Evolutionary conservation across 2,113 vertebrate species (phyloP).

Genomic region (Jaculus jaculus): DNA sequence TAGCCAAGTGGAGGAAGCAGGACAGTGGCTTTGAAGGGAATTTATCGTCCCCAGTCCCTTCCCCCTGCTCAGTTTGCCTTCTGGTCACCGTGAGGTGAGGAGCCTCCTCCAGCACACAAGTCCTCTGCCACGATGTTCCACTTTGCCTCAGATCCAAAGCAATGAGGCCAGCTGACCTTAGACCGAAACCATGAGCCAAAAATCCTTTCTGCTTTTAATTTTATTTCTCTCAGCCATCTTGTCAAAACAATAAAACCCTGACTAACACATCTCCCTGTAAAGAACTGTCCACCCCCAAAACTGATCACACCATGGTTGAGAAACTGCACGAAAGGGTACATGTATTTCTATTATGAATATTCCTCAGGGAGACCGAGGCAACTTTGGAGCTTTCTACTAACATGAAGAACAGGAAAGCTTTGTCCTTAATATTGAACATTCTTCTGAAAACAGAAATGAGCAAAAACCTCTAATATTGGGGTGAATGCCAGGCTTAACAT

Average conservation of each 20-base stretch:
- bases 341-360: background rate
- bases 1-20: background rate
- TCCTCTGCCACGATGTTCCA: background rate
- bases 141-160: background rate
- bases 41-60: background rate
- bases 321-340: background rate
- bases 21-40: background rate
- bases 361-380: background rate
- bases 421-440: constrained; percentile 1
- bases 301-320: background rate
- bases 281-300: background rate
- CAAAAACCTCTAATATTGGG: background rate
- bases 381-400: background rate
- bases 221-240: background rate
- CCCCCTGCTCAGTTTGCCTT: background rate
- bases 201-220: background rate
- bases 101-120: background rate
- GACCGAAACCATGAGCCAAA: background rate
- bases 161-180: background rate
- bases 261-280: background rate
- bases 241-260: background rate
- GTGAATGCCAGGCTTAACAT: constrained; percentile 45
- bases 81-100: background rate
- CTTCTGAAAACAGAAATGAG: background rate
- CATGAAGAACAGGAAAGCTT: constrained; percentile 39